These are phyloP conservation scores for Lithosia quadra DNA, from an alignment of 2,888 invertebrate genomes.

Conservation along the genomic window DNA sequence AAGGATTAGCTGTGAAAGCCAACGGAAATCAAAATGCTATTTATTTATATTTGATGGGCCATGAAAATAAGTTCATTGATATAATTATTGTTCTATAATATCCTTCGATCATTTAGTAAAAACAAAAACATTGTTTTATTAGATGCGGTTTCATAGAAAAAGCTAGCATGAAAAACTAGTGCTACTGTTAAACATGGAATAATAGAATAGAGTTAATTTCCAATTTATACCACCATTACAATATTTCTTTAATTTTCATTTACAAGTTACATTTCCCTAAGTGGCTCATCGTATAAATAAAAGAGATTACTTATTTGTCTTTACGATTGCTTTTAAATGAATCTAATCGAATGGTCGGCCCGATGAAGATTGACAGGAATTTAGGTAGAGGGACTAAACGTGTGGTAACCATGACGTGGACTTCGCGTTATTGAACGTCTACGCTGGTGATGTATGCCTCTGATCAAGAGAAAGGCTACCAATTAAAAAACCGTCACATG, in stretches of 20 bases:
- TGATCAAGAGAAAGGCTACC: constrained; percentile 39
- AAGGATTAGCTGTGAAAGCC: constrained; percentile 47
- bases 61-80: neutral
- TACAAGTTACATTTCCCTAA: neutral
- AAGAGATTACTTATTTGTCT: constrained; percentile 27
- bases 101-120: too few species aligned
- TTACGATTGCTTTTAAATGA: constrained; percentile 47
- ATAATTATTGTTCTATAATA: neutral
- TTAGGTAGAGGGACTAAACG: constrained; percentile 37
- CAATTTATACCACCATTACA: neutral
- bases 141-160: neutral
- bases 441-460: constrained; percentile 12
- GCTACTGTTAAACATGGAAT: neutral
- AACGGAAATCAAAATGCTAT: constrained; percentile 24
- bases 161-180: neutral
- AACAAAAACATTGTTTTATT: too few species aligned
- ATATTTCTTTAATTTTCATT: constrained; percentile 25
- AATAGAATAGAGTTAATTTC: neutral
- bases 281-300: neutral
- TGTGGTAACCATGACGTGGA: constrained; percentile 30
- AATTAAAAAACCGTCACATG: constrained; percentile 45
- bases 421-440: constrained; percentile 35
- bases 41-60: constrained; percentile 23
- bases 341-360: constrained; percentile 57
- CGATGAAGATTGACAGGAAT: constrained; percentile 66